Base-by-base conservation (phyloP, 2,888 invertebrate species). In the Diarsia rubi region DNA sequence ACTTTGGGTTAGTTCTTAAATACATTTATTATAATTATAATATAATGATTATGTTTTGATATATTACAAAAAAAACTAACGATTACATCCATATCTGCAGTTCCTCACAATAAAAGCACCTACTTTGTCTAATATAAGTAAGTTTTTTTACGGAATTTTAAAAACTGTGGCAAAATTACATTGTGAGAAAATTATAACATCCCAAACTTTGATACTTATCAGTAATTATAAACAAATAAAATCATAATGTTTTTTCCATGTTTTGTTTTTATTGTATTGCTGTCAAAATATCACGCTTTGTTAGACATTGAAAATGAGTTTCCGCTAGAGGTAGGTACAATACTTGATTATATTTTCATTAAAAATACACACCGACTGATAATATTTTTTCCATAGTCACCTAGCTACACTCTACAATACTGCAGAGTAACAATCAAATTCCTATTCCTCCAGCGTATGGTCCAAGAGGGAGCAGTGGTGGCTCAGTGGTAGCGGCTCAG, bases 211-310 rank as follows among this genome's bases (percentile, higher is more conserved):
- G 49, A 47, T 37, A n/a, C 19, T 1, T 70, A 42, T 44, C 11
- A 44, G 59, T 44, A 21, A 42, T 37, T 37, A 6, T 9, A 57
- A 24, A 73, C 44, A 59, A 73, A 42, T 54, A 42, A 63, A 73
- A 67, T 69, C n/a, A 37, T 27, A 27, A n/a, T 47, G 8, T 24
- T 57, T 65, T n/a, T 14, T 49, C 12, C 27, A 24, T 47, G 57
- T 47, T 69, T 4, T 73, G 57, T 68, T 76, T 76, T 68, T 24
- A 59, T 70, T 63, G 19, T 52, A 45, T n/a, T n/a, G 16, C 45
- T 66, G 69, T 79, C 67, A 69, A 67, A 71, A 75, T 52, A 63
- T 54, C 75, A 73, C 69, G 75, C 42, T 69, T 69, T 75, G 77
- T 52, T 77, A 42, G 19, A 14, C 72, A 75, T 63, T 52, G 44